Base-by-base conservation (phyloP, 2,113 vertebrate species). In the Lonchura striata region DNA sequence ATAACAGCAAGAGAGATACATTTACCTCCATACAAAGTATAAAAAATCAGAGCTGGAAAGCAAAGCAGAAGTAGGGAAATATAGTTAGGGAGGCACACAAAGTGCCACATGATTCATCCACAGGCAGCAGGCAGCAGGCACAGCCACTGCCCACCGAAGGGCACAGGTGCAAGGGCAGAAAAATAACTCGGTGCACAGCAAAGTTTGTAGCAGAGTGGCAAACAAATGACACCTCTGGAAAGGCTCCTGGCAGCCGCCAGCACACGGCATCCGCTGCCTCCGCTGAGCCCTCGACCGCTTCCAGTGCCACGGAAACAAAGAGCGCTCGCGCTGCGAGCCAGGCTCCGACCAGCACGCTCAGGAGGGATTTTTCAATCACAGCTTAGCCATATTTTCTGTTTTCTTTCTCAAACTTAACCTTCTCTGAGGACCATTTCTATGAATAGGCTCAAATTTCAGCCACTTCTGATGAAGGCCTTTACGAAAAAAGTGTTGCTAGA, bases 391-490 rank as follows among this genome's bases (percentile, higher is more conserved):
- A 37, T 75, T 88, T 88, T 90, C 88, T 71, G 15, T 37, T 79
- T 86, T 86, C 72, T 59, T 81, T 86, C 86, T 74, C 86, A 33
- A 50, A 88, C 64, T 42, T 64, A n/a, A 71, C 85, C 92, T 92
- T 57, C 90, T 88, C 90, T 27, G 21, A 83, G 94, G 88, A 46
- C 56, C 42, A 24, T 15, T 90, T 70, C 75, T 63, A 52, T 47
- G 82, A 96, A 74, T 37, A 85, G 91, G 86, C 68, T 96, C 90
- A 27, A 81, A 82, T 96, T 96, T 95, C 93, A 96, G 57, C 82
- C 86, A 61, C 79, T 95, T 95, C 80, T 93, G 94, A 94, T 90
- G 82, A 81, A 94, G 84, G 47, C 81, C 85, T 91, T 93, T 33
- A 21, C 50, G 42, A 90, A 92, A 94, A 94, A 90, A 90, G 85